Base-by-base conservation (phyloP, 2,113 vertebrate species). In the Amphiprion percula region DNA sequence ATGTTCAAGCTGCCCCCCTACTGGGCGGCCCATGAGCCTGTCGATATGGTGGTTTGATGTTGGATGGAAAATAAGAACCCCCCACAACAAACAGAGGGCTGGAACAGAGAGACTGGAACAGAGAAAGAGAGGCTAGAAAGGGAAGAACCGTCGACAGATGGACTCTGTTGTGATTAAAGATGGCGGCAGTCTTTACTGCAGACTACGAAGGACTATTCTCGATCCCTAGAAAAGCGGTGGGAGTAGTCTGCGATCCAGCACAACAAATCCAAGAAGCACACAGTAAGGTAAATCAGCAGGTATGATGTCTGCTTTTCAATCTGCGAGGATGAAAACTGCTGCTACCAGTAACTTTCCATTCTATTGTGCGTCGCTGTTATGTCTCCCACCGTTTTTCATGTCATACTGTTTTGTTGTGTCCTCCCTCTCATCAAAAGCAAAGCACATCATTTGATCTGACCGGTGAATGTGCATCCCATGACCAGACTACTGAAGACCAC, bases 11-110 rank as follows among this genome's bases (percentile, higher is more conserved):
- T 90, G 92, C 88, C 87, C 93, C 90, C 94, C 95, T 77, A 81
- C 95, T 91, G 94, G 92, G 95, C 89, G 90, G 94, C 93, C 95
- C 94, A 91, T 91, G 92, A 96, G 93, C 93, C 93, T 92, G 94
- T 95, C 95, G 94, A 95, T 96, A 93, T 87, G 67, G 81, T 82
- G 79, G 91, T 90, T 88, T 95, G 93, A 94, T 93, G 91, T 92
- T 86, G 90, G 93, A 93, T 89, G 84, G 94, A 90, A 94, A 93
- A 93, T 90, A 91, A 92, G 91, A 92, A 85, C 90, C 87, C 87
- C 91, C 89, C 91, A 92, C 85, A 92, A 93, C 92, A 89, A 89
- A 90, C 88, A 82, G 87, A 90, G 92, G 91, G 91, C 86, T 82
- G 90, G 85, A 90, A 91, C 80, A 88, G 83, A 92, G 90, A 82